Evolutionary conservation across 2,888 invertebrate genomes (phyloP).

Genomic region (Empis livida): DNA sequence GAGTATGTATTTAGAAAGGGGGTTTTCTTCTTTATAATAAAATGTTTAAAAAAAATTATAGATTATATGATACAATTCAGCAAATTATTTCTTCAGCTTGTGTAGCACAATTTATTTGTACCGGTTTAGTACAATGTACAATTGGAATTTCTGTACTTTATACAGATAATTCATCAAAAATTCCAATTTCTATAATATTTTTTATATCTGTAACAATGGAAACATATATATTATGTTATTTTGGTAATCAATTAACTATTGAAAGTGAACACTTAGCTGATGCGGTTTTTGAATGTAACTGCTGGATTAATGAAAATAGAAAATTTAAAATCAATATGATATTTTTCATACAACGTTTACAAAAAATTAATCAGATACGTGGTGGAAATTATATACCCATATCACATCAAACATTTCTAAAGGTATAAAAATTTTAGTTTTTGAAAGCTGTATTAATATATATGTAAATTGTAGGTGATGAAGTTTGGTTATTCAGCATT

Average conservation of each 20-base stretch:
- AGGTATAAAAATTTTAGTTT: too few relatives aligned
- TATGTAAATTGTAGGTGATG: constrained; percentile 18
- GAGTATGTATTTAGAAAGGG: too few relatives aligned
- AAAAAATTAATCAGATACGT: constrained; percentile 38
- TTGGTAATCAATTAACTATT: constrained; percentile 39
- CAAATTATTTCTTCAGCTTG: constrained; percentile 40
- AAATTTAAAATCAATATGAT: constrained; percentile 35
- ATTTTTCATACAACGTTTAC: constrained; percentile 41
- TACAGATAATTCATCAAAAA: constrained; percentile 23
- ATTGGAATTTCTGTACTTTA: constrained; percentile 38
- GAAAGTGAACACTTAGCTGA: constrained; percentile 40
- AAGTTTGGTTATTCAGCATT: constrained; percentile 24
- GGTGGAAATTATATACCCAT: constrained; percentile 42
- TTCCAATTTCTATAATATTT: constrained; percentile 14
- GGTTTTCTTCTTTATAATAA: too few relatives aligned
- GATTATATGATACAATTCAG: constrained; percentile 38
- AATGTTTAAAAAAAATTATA: constrained; percentile 19
- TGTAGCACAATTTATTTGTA: constrained; percentile 41
- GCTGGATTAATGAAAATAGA: constrained; percentile 42
- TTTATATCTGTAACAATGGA: constrained; percentile 42
- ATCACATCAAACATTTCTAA: constrained; percentile 40
- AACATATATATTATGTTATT: constrained; percentile 42
- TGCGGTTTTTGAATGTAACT: constrained; percentile 41
- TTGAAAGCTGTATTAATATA: too few relatives aligned
- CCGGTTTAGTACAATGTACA: constrained; percentile 32